Evolutionary conservation across 2,113 vertebrate species (phyloP), one percentile per base, ranked within the genome.

Genomic region (Murina feae): DNA sequence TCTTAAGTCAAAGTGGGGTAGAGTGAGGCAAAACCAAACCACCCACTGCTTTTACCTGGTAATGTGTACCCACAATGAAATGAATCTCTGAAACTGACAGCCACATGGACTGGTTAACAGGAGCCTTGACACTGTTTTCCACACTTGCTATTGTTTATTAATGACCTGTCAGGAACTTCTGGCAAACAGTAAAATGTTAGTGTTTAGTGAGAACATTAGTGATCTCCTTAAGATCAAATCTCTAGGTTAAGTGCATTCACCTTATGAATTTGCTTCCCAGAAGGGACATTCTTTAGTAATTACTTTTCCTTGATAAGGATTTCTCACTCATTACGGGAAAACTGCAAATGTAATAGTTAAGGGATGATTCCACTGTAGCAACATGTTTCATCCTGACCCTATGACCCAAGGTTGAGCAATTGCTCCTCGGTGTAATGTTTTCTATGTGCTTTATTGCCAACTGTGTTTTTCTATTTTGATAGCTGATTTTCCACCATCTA

Each of bases 271-370:
- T 96, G 10, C 21, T 93, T 86, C 69, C 89, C 30, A 53, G 51
- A 96, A 94, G 90, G 74, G 85, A 44, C 71, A 87, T 96, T 97
- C 65, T 55, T 97, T 71, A 96, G n/a, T 90, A 98, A 90, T 95
- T 96, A 79, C 71, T 74, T 97, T 96, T 81, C 4, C 25, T 95
- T 97, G 68, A 95, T 88, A 96, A 92, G 51, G 75, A 91, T 94
- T 91, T 86, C 93, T 91, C 71, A 44, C 53, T 97, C 66, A 92
- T 97, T 98, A 94, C 17, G 71, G 53, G 68, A 89, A 97, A 96
- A 60, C 63, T 81, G 9, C 74, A 78, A 94, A 93, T 95, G 47
- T 88, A 96, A 71, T 53, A 68, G 68, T 83, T 93, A 93, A 92
- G n/a, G 94, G 47, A 89, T 35, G 2, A 93, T 80, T 94, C 47